These are phyloP conservation scores for Cygnus buccinator DNA, from an alignment of 2,113 vertebrate species.

Conservation along the genomic window DNA sequence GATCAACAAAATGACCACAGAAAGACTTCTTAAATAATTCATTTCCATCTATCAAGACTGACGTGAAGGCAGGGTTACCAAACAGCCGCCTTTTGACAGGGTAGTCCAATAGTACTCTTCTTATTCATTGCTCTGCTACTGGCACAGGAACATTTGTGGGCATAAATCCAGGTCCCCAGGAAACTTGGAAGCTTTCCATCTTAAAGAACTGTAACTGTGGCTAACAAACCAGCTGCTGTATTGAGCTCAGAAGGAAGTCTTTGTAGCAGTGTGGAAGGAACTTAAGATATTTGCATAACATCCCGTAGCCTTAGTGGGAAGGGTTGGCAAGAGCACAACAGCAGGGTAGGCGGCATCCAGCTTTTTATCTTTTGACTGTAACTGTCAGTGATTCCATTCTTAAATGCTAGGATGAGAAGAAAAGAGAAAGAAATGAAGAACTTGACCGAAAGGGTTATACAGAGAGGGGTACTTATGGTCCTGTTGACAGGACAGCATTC, in stretches of 20 bases:
- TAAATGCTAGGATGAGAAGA: not conserved
- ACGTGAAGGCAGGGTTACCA: not conserved
- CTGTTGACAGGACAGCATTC: not conserved
- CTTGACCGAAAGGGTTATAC: not conserved
- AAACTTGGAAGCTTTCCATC: constrained; percentile 36
- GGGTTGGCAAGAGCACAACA: constrained; percentile 35
- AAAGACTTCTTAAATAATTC: constrained; percentile 8
- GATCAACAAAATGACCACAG: constrained; percentile 1
- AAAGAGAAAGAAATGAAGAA: not conserved
- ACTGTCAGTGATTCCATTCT: not conserved
- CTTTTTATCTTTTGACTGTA: not conserved
- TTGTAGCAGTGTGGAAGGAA: constrained; percentile 68
- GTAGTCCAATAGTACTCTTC: not conserved
- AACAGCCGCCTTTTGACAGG: constrained; percentile 42
- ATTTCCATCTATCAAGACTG: constrained; percentile 33
- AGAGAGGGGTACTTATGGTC: not conserved
- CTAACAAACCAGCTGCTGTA: constrained; percentile 56
- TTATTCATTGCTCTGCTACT: constrained; percentile 21
- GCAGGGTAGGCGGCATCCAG: not conserved
- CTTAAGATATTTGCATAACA: constrained; percentile 73
- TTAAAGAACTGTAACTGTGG: constrained; percentile 55
- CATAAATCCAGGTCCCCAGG: constrained; percentile 13
- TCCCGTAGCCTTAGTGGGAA: constrained; percentile 62
- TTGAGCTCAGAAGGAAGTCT: constrained; percentile 52
- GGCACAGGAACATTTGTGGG: not conserved